These are phyloP conservation scores for Neodiprion virginianus DNA, from an alignment of 1,140 invertebrate species.

Conservation along the genomic window DNA sequence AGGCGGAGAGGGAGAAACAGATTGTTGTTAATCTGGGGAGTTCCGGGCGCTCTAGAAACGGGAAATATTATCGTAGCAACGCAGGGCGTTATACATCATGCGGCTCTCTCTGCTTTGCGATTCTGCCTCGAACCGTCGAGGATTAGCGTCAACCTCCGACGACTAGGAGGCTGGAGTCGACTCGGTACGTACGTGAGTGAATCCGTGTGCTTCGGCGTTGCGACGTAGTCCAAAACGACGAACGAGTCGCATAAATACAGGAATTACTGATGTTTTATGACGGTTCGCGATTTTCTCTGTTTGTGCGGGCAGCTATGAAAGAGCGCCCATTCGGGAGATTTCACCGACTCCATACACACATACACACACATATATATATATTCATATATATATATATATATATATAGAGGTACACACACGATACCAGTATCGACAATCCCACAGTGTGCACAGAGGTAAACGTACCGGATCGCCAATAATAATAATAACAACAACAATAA, in stretches of 20 bases:
- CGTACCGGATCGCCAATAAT: no score
- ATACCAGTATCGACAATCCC: no score
- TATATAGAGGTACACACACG: no score
- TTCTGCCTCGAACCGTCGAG: slow-evolving; percentile 37
- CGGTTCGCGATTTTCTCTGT: slow-evolving; percentile 26
- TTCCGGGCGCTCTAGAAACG: slow-evolving; percentile 15
- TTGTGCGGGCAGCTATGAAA: slow-evolving; percentile 23
- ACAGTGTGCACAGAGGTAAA: no score
- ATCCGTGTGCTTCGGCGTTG: slow-evolving; percentile 22
- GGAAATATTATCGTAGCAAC: slow-evolving; percentile 57
- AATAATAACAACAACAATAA: no score
- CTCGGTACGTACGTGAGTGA: background rate
- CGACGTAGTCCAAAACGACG: slow-evolving; percentile 37
- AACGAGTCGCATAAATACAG: slow-evolving; percentile 56
- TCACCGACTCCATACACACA: slow-evolving; percentile 34
- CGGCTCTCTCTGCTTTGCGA: slow-evolving; percentile 28
- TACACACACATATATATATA: no score
- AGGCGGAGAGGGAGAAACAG: background rate
- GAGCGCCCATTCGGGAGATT: slow-evolving; percentile 33
- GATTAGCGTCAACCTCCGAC: slow-evolving; percentile 58
- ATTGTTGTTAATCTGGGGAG: slow-evolving; percentile 12
- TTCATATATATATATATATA: no score
- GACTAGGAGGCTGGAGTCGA: slow-evolving; percentile 39
- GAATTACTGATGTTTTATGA: slow-evolving; percentile 61
- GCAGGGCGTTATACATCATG: slow-evolving; percentile 56